Percentiles rank a stretch among this genome's conserved stretches.
phyloP scores from a whole-genome alignment of 2,888 invertebrate genomes.

The Xanthostigma xanthostigma region DNA sequence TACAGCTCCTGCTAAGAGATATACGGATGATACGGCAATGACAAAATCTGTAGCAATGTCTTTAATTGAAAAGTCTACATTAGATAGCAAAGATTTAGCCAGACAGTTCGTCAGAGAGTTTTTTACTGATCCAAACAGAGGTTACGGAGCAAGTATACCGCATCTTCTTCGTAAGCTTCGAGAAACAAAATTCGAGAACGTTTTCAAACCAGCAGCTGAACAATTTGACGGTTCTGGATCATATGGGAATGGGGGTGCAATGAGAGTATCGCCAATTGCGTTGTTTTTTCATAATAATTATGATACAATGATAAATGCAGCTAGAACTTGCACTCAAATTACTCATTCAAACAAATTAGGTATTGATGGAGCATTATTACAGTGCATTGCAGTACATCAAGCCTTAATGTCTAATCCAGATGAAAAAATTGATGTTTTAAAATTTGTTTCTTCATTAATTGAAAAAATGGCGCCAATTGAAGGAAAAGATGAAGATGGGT shows the following conservation, averaged over 20 bases:
- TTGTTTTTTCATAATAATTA: constrained; percentile 40
- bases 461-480: constrained; percentile 37
- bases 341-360: constrained; percentile 46
- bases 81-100: constrained; percentile 43
- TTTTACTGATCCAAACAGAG: constrained; percentile 41
- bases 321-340: constrained; percentile 34
- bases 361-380: constrained; percentile 39
- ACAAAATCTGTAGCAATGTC: constrained; percentile 44
- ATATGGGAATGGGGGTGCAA: constrained; percentile 65
- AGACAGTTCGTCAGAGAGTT: constrained; percentile 47
- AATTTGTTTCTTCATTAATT: constrained; percentile 35
- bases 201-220: constrained; percentile 43
- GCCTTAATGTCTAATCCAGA: constrained; percentile 31
- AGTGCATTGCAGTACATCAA: constrained; percentile 41
- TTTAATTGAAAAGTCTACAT: constrained; percentile 34
- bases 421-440: constrained; percentile 28
- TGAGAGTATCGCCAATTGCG: constrained; percentile 53
- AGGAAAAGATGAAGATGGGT: constrained; percentile 28
- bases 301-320: constrained; percentile 32
- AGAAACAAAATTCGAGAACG: constrained; percentile 36
- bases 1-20: constrained; percentile 38
- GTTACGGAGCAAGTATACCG: constrained; percentile 47
- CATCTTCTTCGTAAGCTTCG: constrained; percentile 39
- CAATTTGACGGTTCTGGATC: constrained; percentile 55
- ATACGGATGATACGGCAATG: constrained; percentile 62